Conservation (phyloP, 2,888 invertebrate genomes). For the Nemurella pictetii region DNA sequence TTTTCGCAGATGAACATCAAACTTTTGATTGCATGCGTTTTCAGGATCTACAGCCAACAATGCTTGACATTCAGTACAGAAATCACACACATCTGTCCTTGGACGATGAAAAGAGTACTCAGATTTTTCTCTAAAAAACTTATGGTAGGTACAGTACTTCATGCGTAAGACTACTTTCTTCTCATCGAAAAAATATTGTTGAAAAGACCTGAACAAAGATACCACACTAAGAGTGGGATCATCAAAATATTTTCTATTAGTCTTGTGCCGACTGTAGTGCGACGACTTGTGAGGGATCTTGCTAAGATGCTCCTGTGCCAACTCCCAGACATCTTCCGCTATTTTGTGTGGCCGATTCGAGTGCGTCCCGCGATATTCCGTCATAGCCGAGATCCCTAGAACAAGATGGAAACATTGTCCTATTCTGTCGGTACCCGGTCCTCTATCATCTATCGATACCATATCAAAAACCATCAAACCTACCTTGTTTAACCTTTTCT, state of each 20-base stretch:
- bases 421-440: neutral
- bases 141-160: constrained; percentile 38
- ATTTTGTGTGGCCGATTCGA: constrained; percentile 35
- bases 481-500: neutral
- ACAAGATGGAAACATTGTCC: constrained; percentile 4
- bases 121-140: constrained; percentile 37
- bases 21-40: constrained; percentile 36
- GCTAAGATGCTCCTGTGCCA: constrained; percentile 37
- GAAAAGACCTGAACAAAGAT: constrained; percentile 31
- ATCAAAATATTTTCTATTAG: constrained; percentile 39
- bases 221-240: constrained; percentile 30
- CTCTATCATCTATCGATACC: neutral
- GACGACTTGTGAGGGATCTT: constrained; percentile 37
- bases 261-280: constrained; percentile 37
- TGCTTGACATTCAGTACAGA: constrained; percentile 35
- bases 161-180: constrained; percentile 34
- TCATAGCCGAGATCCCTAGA: constrained; percentile 26
- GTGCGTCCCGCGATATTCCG: constrained; percentile 37
- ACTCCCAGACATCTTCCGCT: constrained; percentile 33
- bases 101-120: constrained; percentile 36
- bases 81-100: constrained; percentile 41
- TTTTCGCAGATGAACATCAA: constrained; percentile 35
- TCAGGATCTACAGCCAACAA: constrained; percentile 30
- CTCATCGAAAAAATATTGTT: constrained; percentile 32
- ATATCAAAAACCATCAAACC: neutral